Conservation (phyloP, 2,113 vertebrate genomes). For the Vicugna pacos region DNA sequence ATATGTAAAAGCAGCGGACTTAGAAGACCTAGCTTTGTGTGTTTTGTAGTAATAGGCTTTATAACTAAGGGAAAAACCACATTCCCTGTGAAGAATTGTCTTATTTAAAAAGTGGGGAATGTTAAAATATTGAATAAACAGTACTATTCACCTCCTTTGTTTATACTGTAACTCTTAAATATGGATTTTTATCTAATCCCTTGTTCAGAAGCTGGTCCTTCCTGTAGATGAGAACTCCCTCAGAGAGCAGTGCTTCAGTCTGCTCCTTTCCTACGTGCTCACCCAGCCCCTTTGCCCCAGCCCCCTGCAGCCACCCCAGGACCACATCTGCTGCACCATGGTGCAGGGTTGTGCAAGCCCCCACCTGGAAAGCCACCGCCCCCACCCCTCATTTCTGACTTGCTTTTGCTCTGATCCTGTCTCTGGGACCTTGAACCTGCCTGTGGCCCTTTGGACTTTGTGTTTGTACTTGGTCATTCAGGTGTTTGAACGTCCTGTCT, state of each 20-base stretch:
- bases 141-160: background rate
- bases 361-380: background rate
- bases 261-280: background rate
- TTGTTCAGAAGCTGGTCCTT: background rate
- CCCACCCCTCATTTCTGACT: conserved; percentile 4
- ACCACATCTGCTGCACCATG: background rate
- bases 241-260: background rate
- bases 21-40: background rate
- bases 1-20: background rate
- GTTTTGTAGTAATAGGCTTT: conserved; percentile 40
- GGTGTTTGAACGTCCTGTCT: conserved; percentile 54
- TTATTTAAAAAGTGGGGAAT: conserved; percentile 22
- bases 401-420: conserved; percentile 64
- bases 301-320: background rate
- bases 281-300: no score
- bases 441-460: conserved; percentile 75
- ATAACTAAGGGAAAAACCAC: background rate
- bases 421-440: conserved; percentile 74
- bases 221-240: background rate
- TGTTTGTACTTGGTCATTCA: conserved; percentile 48
- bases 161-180: conserved; percentile 18
- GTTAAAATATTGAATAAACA: conserved; percentile 9
- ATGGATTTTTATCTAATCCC: background rate
- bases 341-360: conserved; percentile 14
- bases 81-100: background rate